These are phyloP conservation scores for Battus philenor DNA, from an alignment of 1,140 invertebrate species.

Conservation along the genomic window DNA sequence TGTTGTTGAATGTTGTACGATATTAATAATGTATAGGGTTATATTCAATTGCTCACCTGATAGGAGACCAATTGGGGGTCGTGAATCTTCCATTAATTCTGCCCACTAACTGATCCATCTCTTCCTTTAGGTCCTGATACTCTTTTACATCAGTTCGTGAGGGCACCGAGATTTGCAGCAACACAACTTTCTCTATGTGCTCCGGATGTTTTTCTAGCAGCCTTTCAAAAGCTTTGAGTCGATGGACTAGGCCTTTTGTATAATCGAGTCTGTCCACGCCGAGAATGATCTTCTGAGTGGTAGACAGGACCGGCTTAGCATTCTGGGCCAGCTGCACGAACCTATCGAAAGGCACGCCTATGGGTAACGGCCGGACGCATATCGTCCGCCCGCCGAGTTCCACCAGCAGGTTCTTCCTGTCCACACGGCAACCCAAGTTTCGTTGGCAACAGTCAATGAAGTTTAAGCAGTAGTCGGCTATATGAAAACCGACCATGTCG, in stretches of 20 bases:
- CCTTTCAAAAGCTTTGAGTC: constrained; percentile 89
- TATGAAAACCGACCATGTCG: constrained; percentile 95
- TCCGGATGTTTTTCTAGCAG: constrained; percentile 91
- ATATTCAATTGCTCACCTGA: constrained; percentile 80
- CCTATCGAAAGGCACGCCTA: constrained; percentile 91
- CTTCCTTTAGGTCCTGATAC: constrained; percentile 93
- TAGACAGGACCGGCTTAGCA: constrained; percentile 84
- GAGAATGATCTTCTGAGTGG: constrained; percentile 87
- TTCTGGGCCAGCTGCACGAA: constrained; percentile 89
- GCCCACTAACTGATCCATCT: constrained; percentile 93
- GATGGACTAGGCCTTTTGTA: constrained; percentile 92
- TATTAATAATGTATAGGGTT: too few species aligned
- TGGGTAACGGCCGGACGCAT: constrained; percentile 87
- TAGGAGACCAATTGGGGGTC: constrained; percentile 93
- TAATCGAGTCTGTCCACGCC: constrained; percentile 94
- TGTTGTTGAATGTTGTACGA: too few species aligned
- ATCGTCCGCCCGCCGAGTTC: constrained; percentile 91
- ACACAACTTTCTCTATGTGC: constrained; percentile 88
- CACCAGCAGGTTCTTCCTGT: constrained; percentile 89
- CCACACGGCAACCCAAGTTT: constrained; percentile 90
- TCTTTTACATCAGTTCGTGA: constrained; percentile 93
- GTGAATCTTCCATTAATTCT: constrained; percentile 91
- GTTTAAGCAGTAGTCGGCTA: constrained; percentile 93
- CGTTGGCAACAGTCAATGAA: constrained; percentile 95
- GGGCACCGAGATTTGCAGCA: constrained; percentile 91